phyloP scores from a whole-genome alignment of 2,113 vertebrate genomes.

The Herpetotheres cachinnans region DNA sequence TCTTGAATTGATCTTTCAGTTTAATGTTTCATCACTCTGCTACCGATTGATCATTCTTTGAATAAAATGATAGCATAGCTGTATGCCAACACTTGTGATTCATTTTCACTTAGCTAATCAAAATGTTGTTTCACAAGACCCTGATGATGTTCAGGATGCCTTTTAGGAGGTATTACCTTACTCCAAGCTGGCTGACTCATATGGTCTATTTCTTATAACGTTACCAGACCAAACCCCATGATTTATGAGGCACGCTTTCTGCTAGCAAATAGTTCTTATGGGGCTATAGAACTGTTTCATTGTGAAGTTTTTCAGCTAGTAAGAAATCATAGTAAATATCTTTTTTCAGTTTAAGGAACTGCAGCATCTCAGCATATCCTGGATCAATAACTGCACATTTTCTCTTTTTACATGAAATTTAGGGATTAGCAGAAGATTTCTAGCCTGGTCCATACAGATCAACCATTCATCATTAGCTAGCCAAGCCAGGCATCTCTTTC shows the following conservation, averaged over 20 bases:
- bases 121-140: slow-evolving; percentile 71
- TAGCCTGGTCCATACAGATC: background rate
- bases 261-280: background rate
- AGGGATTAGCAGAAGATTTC: background rate
- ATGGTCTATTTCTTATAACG: slow-evolving; percentile 27
- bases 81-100: slow-evolving; percentile 68
- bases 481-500: background rate
- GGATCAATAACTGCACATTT: background rate
- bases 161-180: slow-evolving; percentile 56
- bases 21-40: slow-evolving; percentile 62
- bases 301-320: background rate
- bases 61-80: slow-evolving; percentile 61
- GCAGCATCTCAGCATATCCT: background rate
- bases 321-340: background rate
- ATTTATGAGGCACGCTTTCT: background rate
- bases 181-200: slow-evolving; percentile 43
- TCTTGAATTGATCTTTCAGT: slow-evolving; percentile 58
- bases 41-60: slow-evolving; percentile 68
- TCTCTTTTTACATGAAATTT: background rate
- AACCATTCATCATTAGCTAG: background rate
- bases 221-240: background rate
- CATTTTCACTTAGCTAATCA: slow-evolving; percentile 74
- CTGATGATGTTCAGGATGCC: slow-evolving; percentile 59
- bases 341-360: background rate
- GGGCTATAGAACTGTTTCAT: background rate